Evolutionary conservation across 2,888 invertebrate genomes (phyloP).

Genomic region (Agrotis clavis): DNA sequence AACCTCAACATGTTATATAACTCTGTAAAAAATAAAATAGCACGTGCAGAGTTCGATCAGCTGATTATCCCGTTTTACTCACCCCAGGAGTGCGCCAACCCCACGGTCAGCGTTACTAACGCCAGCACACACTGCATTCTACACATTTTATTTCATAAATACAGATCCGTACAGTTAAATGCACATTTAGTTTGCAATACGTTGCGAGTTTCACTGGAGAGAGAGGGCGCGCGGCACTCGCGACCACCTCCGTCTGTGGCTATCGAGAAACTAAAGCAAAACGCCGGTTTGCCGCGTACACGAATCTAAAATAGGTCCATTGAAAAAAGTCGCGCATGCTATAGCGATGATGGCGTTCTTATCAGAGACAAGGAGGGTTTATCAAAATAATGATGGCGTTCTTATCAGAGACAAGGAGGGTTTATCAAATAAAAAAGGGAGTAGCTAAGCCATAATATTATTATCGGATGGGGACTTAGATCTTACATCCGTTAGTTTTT

Average conservation of each 20-base stretch:
- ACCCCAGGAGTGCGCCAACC: conserved; percentile 84
- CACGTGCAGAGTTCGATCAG: conserved; percentile 86
- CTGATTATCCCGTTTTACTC: conserved; percentile 83
- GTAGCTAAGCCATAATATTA: too few relatives aligned
- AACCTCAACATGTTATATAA: conserved; percentile 78
- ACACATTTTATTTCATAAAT: conserved; percentile 88
- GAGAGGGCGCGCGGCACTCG: conserved; percentile 78
- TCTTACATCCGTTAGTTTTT: too few relatives aligned
- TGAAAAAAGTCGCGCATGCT: conserved; percentile 81
- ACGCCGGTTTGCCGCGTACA: conserved; percentile 69
- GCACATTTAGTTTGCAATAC: conserved; percentile 78
- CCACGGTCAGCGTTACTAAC: conserved; percentile 75
- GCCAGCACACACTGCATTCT: conserved; percentile 80
- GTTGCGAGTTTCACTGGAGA: conserved; percentile 84
- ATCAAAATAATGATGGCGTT: conserved; percentile 54
- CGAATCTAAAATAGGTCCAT: conserved; percentile 79
- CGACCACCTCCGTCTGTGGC: conserved; percentile 73
- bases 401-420: conserved; percentile 72
- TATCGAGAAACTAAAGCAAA: conserved; percentile 67
- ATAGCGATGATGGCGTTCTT: conserved; percentile 65
- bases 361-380: conserved; percentile 68
- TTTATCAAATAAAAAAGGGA: conserved; percentile 38
- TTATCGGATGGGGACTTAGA: too few relatives aligned
- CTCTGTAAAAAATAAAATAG: conserved; percentile 72
- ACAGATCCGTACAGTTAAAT: conserved; percentile 75